Base-by-base conservation (phyloP, 2,797 vertebrate species). In the Leptatherina wallacei region DNA sequence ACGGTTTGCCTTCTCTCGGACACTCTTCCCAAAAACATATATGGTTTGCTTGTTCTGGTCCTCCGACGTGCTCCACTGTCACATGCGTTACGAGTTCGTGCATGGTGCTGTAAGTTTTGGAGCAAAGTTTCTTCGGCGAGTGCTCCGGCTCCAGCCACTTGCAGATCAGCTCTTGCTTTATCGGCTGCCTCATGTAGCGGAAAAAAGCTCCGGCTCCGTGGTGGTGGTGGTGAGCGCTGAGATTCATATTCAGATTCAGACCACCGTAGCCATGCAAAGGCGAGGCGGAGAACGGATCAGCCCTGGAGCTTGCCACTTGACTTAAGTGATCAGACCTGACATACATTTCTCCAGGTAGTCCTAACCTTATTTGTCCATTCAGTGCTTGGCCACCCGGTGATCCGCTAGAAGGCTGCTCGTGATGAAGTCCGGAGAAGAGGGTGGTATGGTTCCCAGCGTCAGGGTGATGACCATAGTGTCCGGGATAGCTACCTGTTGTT, bases 401-500 rank as follows among this genome's bases (percentile, higher is more conserved):
- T 95, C 95, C 95, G 95, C 94, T 96, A 78, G 96, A 91, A 91
- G 96, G 89, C 89, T 98, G 96, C 84, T 99, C 96, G 86, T 96
- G 97, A 73, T 96, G 97, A 89, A 97, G 96, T 96, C 97, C 96
- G 91, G 96, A 93, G 92, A 98, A 97, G 92, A 97, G 92, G 85
- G 94, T 93, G 84, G 94, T 93, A 94, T 95, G 96, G 93, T 94
- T 96, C 93, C 96, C 96, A 87, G 95, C 95, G 86, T 97, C 96
- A 78, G 96, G 93, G 92, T 96, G 95, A 89, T 96, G 97, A 91
- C 95, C 96, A 93, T 96, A 96, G 92, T 96, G 95, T 96, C 96
- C 97, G 70, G 96, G 95, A 91, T 96, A 97, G 97, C 97, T 98
- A 99, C 98, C 98, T 98, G 98, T 97, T 97, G 97, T 98, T 93